phyloP scores from a whole-genome alignment of 1,140 invertebrate genomes.

The Pogonus chalceus region DNA sequence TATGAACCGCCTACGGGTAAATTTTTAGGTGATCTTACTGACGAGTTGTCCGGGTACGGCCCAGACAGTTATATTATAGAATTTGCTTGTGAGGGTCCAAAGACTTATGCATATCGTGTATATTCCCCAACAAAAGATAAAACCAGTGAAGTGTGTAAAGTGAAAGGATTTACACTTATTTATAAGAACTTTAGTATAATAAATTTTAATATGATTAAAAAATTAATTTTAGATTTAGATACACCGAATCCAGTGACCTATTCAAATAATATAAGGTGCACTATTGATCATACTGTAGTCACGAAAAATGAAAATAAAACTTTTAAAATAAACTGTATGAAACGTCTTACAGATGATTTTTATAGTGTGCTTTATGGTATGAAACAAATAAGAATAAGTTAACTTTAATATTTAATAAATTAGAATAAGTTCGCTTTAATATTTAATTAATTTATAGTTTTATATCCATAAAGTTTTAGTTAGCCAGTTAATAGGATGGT shows the following conservation, averaged over 20 bases:
- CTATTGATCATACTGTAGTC: neutral
- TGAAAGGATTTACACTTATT: conserved; percentile 2
- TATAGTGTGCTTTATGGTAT: too few species aligned
- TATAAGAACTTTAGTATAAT: neutral
- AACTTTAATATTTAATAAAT: too few species aligned
- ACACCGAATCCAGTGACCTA: neutral
- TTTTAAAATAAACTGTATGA: neutral
- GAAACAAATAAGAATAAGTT: too few species aligned
- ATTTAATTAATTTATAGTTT: too few species aligned
- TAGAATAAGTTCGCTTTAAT: too few species aligned
- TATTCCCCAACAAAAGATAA: neutral
- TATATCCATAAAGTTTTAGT: too few species aligned
- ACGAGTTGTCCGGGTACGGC: conserved; percentile 9
- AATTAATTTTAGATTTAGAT: neutral
- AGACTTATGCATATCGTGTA: neutral
- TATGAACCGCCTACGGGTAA: conserved; percentile 4
- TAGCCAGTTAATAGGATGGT: too few species aligned
- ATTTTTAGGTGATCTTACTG: conserved; percentile 10
- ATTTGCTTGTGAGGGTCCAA: conserved; percentile 1
- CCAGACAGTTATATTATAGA: conserved; percentile 10
- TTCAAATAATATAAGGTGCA: neutral
- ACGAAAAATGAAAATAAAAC: neutral
- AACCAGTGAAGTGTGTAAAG: conserved; percentile 1
- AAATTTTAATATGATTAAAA: conserved; percentile 9
- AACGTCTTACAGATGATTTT: too few species aligned